Evolutionary conservation across 2,797 vertebrate species (phyloP), one percentile per base, ranked within the genome.

Genomic region (Aphelocoma californica): DNA sequence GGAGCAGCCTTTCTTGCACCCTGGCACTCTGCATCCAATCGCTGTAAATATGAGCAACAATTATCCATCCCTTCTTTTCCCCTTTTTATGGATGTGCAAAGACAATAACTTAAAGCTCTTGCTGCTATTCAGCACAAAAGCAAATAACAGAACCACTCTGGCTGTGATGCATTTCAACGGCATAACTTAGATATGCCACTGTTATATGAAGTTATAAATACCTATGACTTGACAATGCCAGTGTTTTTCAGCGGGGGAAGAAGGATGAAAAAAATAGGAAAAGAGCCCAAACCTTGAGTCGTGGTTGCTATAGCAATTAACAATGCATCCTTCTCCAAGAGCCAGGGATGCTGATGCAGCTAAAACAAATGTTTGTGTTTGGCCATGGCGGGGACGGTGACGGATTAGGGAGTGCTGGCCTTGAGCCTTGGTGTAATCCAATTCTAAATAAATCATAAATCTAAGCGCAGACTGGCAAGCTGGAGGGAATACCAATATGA

Each of bases 401-500:
- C 92, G 0, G 97, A 98, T 98, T 97, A 97, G 96, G 85, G 94
- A 97, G 84, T 61, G 92, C 95, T 97, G 97, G 97, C 97, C 97
- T 98, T 95, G 97, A 97, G 97, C 94, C 92, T 96, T 66, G 13
- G 85, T 96, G 95, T 97, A 97, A 97, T 97, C 97, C 95, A 95
- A 14, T 97, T 94, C 97, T 97, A 98, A 98, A 98, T 98, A 98
- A 98, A 98, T 98, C 97, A 98, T 97, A 97, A 97, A 97, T 97
- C 97, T 97, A 94, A 97, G 96, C 44, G 77, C 57, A 86, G 94
- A 42, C 86, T 95, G 94, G 90, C 88, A 96, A 89, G 34, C 75
- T 90, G 66, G 44, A 62, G 82, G 91, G 96, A 97, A 97, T 97
- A 97, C 81, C 95, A 95, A 97, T 96, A 89, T 2, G 25, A 91